Percentiles rank a stretch among this genome's conserved stretches.
These are phyloP conservation scores for Chaenocephalus aceratus DNA, from an alignment of 2,113 vertebrate species.

Conservation along the genomic window DNA sequence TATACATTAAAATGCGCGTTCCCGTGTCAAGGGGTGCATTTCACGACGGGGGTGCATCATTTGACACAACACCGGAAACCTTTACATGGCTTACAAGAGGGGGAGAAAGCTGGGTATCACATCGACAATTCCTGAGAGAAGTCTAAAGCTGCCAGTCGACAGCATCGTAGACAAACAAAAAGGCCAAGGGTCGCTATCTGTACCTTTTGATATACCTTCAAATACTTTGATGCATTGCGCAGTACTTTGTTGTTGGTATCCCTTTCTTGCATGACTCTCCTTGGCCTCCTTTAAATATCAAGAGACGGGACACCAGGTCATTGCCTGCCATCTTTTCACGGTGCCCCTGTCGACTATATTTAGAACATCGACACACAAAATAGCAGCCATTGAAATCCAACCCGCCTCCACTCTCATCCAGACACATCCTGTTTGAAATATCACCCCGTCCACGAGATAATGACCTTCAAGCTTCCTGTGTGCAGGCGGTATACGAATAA, in stretches of 20 bases:
- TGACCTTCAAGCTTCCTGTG: conserved; percentile 8
- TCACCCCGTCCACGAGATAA: conserved; percentile 10
- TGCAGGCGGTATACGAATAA: conserved; percentile 11
- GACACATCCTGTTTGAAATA: conserved; percentile 22
- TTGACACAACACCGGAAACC: too few species aligned
- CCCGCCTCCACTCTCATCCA: background rate
- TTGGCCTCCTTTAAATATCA: conserved; percentile 5
- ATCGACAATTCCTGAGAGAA: too few species aligned
- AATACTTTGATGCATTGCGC: background rate
- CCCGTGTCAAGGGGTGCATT: too few species aligned
- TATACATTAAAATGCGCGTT: too few species aligned
- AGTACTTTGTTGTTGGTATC: background rate
- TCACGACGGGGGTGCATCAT: too few species aligned
- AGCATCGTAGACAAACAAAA: too few species aligned
- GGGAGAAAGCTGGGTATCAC: too few species aligned
- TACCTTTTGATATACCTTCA: too few species aligned
- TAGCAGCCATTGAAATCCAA: conserved; percentile 39
- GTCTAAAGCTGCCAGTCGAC: too few species aligned
- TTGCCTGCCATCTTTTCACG: too few species aligned
- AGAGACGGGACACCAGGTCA: background rate
- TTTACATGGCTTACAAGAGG: too few species aligned
- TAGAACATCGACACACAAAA: conserved; percentile 18
- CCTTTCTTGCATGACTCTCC: background rate
- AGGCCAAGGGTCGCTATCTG: too few species aligned
- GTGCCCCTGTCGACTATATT: conserved; percentile 26